Evolutionary conservation across 2,113 vertebrate species (phyloP).

Genomic region (Boleophthalmus pectinirostris): DNA sequence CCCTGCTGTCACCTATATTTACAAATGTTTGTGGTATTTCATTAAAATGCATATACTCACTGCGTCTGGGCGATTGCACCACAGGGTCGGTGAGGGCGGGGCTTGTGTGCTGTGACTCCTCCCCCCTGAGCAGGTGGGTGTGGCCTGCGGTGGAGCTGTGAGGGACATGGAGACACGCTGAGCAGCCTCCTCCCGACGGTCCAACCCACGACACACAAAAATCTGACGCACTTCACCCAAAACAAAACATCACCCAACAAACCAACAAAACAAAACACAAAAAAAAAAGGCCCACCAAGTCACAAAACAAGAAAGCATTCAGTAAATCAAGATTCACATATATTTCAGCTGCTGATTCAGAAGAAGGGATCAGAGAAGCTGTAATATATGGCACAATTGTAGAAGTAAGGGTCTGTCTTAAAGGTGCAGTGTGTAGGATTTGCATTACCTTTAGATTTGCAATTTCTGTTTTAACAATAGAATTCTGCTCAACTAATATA

Average conservation of each 20-base stretch:
- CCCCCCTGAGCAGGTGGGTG: slow-evolving; percentile 72
- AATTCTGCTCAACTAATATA: background rate
- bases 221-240: slow-evolving; percentile 68
- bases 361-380: slow-evolving; percentile 35
- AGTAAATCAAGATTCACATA: slow-evolving; percentile 42
- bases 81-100: slow-evolving; percentile 73
- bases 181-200: slow-evolving; percentile 76
- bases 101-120: slow-evolving; percentile 76
- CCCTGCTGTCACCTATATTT: no score
- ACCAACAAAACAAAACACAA: slow-evolving; percentile 49
- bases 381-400: slow-evolving; percentile 53
- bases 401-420: slow-evolving; percentile 9
- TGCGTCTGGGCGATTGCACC: slow-evolving; percentile 73
- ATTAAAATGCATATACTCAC: slow-evolving; percentile 68
- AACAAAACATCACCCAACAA: slow-evolving; percentile 44
- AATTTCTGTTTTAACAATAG: no score
- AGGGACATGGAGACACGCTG: slow-evolving; percentile 82
- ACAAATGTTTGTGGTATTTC: no score
- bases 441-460: background rate
- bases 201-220: slow-evolving; percentile 76
- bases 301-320: slow-evolving; percentile 62
- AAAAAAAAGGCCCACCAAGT: slow-evolving; percentile 61
- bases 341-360: slow-evolving; percentile 53
- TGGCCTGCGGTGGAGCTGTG: slow-evolving; percentile 83
- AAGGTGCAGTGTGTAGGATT: background rate